These are phyloP conservation scores for Poeciliopsis paucimaculata DNA, from an alignment of 2,797 vertebrate genomes.

Conservation along the genomic window DNA sequence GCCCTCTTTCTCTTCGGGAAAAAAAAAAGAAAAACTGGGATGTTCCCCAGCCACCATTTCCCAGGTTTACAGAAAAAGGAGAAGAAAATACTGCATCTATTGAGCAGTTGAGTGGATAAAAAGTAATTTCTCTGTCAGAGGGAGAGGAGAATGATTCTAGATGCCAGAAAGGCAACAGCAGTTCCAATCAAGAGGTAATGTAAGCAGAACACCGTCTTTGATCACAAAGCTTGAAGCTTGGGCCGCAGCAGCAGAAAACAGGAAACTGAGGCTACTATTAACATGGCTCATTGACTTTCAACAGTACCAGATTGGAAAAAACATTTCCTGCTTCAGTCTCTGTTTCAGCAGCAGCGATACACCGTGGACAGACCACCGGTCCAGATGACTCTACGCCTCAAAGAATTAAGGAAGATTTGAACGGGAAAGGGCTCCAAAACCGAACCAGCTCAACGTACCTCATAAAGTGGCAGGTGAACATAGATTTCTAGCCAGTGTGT, in stretches of 20 bases:
- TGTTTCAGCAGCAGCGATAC: not conserved
- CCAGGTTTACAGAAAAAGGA: not conserved
- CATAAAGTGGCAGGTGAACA: not conserved
- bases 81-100: not conserved
- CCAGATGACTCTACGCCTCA: not conserved
- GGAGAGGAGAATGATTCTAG: not conserved
- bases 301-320: not conserved
- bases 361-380: no score
- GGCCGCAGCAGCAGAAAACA: not conserved
- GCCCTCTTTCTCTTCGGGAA: no score
- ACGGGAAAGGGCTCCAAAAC: not conserved
- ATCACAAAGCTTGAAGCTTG: not conserved
- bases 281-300: not conserved
- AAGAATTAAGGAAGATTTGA: not conserved
- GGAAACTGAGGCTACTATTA: not conserved
- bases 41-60: not conserved
- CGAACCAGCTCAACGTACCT: not conserved
- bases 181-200: not conserved
- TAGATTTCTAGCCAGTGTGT: not conserved
- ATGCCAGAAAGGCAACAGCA: not conserved
- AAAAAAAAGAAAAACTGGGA: no score
- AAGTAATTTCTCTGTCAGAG: not conserved
- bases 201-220: not conserved
- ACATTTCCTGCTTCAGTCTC: not conserved
- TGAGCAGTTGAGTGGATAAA: not conserved